Evolutionary conservation across 2,888 invertebrate genomes (phyloP).

Genomic region (Napeogenes inachia): DNA sequence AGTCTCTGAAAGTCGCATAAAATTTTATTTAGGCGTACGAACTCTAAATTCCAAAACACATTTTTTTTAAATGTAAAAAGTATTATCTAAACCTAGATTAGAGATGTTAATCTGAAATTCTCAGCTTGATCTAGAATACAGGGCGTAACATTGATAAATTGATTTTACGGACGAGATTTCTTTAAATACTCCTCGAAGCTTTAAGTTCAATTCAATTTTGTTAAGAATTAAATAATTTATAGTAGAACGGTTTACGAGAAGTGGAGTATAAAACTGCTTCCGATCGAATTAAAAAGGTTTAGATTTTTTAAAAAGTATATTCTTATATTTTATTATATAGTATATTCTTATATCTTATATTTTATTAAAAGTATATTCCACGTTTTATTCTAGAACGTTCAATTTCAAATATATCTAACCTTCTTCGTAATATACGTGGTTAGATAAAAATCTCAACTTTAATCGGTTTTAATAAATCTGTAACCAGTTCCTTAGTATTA

Average conservation of each 20-base stretch:
- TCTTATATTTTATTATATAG: no score
- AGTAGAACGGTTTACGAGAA: no score
- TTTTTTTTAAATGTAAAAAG: no score
- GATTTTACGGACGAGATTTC: not conserved
- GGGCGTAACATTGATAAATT: not conserved
- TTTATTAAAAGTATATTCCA: no score
- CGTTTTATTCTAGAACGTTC: not conserved
- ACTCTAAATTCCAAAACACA: not conserved
- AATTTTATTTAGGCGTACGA: no score
- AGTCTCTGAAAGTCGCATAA: no score
- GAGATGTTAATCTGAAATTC: not conserved
- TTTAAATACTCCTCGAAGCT: not conserved
- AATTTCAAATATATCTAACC: not conserved
- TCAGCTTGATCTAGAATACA: not conserved
- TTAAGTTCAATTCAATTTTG: conserved; percentile 1
- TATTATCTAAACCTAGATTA: not conserved
- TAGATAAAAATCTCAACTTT: conserved; percentile 15
- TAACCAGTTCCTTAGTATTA: conserved; percentile 60
- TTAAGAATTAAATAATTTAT: not conserved
- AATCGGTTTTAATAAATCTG: conserved; percentile 56
- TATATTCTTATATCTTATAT: no score
- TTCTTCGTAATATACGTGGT: not conserved
- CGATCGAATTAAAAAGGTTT: no score
- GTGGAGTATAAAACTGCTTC: no score
- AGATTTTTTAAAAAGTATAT: no score